Evolutionary conservation across 2,113 vertebrate species (phyloP), one percentile per base, ranked within the genome.

Genomic region (Ciconia boyciana): DNA sequence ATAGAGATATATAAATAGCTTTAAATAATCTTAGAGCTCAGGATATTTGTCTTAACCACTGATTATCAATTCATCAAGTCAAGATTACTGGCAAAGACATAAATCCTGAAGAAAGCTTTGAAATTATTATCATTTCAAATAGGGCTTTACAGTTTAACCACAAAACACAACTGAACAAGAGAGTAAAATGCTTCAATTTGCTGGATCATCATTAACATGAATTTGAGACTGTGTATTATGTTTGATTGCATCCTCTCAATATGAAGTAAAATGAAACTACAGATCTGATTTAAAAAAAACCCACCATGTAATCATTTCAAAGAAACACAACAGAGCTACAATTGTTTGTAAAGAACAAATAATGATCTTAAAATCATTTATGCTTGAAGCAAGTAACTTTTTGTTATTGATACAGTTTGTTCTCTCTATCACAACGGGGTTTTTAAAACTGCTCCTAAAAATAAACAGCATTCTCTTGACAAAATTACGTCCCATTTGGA

Each of bases 41-140:
- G 16, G 52, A 41, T 87, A 92, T 64, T 94, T 89, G 9, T 81
- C 96, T 94, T 89, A 71, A 87, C 58, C 39, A 90, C 66, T 70
- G 66, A 83, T 92, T 94, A 72, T 54, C 64, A 85, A 93, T 90
- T 75, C 58, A 82, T 83, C 90, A 91, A 85, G 51, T 46, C 71
- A 96, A 87, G 55, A 87, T 48, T 90, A 66, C 44, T 49, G 14
- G 58, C 41, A 96, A 94, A 81, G 34, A 43, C n/a, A 88, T 54
- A 94, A 89, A 95, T 95, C 62, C 43, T 60, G 66, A 92, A 75
- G n/a, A 86, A 84, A 77, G 34, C 22, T 80, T 77, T 77, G 43
- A 93, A 84, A 82, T 69, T 19, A 49, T 91, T 92, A 85, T 62
- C 0, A 66, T 62, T 89, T 84, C 44, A 94, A 85, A 76, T 60